Conservation (phyloP, 2,113 vertebrate genomes). For the Andinoacara biseriatus region DNA sequence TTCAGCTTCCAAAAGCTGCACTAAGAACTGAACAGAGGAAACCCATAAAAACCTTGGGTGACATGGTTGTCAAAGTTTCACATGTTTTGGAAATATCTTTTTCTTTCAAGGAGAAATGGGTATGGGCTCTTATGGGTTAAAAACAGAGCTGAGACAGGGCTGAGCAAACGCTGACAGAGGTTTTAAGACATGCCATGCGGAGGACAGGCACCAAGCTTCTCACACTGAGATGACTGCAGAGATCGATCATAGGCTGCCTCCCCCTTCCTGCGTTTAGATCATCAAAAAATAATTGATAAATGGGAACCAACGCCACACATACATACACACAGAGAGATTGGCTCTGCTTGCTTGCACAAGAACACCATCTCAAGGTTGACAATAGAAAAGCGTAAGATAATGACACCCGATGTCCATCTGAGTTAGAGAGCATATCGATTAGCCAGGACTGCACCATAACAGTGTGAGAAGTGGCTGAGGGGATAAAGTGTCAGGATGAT, state of each 20-base stretch:
- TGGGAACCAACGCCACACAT: constrained; percentile 24
- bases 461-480: constrained; percentile 5
- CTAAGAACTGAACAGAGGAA: constrained; percentile 7
- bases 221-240: constrained; percentile 52
- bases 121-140: not conserved
- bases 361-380: constrained; percentile 27
- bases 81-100: no score
- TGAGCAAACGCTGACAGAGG: constrained; percentile 30
- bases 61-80: no score
- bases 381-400: constrained; percentile 44
- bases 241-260: constrained; percentile 58
- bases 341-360: constrained; percentile 13
- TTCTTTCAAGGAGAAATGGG: no score
- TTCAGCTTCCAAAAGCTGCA: constrained; percentile 2
- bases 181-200: constrained; percentile 35
- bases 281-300: constrained; percentile 62
- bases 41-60: not conserved
- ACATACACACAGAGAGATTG: not conserved
- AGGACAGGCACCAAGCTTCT: constrained; percentile 33
- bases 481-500: constrained; percentile 16
- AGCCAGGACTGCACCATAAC: constrained; percentile 35
- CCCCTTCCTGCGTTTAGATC: constrained; percentile 45
- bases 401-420: constrained; percentile 45
- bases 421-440: constrained; percentile 53
- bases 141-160: constrained; percentile 4